Conservation (phyloP, 2,113 vertebrate genomes). For the Oncorhynchus clarkii region DNA sequence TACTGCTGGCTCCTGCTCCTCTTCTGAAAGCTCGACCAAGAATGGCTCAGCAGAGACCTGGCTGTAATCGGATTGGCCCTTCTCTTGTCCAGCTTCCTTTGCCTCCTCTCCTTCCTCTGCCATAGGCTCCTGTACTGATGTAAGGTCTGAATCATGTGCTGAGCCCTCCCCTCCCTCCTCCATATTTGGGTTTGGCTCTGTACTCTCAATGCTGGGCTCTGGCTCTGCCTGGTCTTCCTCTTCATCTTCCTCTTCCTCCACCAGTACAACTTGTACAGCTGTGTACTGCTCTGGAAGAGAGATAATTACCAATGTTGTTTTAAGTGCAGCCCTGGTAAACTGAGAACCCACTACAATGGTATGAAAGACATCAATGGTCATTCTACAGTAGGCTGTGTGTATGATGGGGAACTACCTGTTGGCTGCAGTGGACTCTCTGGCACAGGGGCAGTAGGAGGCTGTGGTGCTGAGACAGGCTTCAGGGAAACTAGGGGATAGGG, state of each 20-base stretch:
- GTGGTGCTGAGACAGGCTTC: constrained; percentile 28
- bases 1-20: constrained; percentile 44
- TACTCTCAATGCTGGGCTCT: constrained; percentile 1
- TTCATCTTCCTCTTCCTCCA: constrained; percentile 28
- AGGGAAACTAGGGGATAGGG: constrained; percentile 21
- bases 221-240: constrained; percentile 12
- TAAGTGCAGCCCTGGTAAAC: neutral
- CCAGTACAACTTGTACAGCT: constrained; percentile 59
- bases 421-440: constrained; percentile 48
- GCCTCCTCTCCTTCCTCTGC: neutral
- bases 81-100: constrained; percentile 21
- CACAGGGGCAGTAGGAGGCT: constrained; percentile 45
- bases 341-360: too few relatives aligned
- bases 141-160: neutral
- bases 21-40: constrained; percentile 34
- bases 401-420: constrained; percentile 54
- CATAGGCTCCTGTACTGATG: neutral
- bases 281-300: constrained; percentile 45
- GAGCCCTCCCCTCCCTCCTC: constrained; percentile 25
- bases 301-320: neutral
- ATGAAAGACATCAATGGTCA: neutral
- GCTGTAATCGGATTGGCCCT: constrained; percentile 39
- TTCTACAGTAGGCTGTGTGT: neutral
- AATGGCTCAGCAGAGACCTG: constrained; percentile 27
- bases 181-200: constrained; percentile 28